Conservation (phyloP, 2,888 invertebrate genomes). For the Melanostoma scalare region DNA sequence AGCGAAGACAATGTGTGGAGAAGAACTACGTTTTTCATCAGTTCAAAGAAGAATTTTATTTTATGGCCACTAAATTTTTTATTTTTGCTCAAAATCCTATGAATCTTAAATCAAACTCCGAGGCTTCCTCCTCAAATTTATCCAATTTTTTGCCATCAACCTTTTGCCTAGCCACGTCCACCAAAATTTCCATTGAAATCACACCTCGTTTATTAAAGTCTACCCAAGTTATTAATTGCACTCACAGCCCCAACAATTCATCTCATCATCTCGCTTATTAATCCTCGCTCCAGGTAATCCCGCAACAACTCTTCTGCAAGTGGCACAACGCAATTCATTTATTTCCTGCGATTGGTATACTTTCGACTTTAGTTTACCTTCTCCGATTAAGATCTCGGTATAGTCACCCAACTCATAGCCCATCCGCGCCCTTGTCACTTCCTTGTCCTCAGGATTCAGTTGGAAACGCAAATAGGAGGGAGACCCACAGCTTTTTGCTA, state of each 20-base stretch:
- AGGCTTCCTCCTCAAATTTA: neutral
- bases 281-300: neutral
- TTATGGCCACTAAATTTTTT: too few species aligned
- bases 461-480: conserved; percentile 19
- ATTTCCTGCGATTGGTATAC: conserved; percentile 52
- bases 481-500: neutral
- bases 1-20: too few species aligned
- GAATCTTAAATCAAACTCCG: too few species aligned
- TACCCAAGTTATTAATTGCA: conserved; percentile 40
- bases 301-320: conserved; percentile 20
- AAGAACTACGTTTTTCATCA: too few species aligned
- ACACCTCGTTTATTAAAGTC: conserved; percentile 30
- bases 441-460: conserved; percentile 10
- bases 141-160: neutral
- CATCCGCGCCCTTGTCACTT: conserved; percentile 20
- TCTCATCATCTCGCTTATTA: conserved; percentile 23
- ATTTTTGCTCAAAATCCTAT: too few species aligned
- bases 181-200: conserved; percentile 6
- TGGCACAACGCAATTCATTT: conserved; percentile 65
- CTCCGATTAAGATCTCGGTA: conserved; percentile 7
- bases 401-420: conserved; percentile 3
- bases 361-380: conserved; percentile 15
- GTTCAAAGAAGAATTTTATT: too few species aligned
- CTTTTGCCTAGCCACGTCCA: neutral
- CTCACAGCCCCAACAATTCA: conserved; percentile 19